These are phyloP conservation scores for Salvelinus namaycush DNA, from an alignment of 2,113 vertebrate species.

Conservation along the genomic window DNA sequence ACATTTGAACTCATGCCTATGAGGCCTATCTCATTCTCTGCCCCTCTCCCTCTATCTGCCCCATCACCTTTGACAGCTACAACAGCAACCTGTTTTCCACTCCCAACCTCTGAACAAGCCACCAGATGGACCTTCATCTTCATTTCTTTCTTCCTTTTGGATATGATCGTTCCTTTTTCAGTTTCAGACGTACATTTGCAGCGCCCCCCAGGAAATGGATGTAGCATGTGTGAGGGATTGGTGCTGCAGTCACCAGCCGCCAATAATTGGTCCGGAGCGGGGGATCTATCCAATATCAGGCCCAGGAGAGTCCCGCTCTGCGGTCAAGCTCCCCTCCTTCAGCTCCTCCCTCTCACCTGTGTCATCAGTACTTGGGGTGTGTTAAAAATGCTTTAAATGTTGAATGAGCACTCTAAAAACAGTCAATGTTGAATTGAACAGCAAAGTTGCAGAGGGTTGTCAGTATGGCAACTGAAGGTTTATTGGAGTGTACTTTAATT, in stretches of 20 bases:
- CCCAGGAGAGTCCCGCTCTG: not conserved
- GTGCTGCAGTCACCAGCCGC: conserved; percentile 35
- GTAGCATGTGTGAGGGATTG: conserved; percentile 44
- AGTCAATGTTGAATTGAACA: no score
- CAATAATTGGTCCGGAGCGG: conserved; percentile 1
- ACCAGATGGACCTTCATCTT: not conserved
- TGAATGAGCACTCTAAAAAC: no score
- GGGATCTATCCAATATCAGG: conserved; percentile 12
- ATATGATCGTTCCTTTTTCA: conserved; percentile 15
- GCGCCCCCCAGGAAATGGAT: conserved; percentile 43
- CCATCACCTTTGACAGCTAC: conserved; percentile 15
- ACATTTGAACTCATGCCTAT: conserved; percentile 21
- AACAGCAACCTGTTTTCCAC: conserved; percentile 13
- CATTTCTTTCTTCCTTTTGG: conserved; percentile 14
- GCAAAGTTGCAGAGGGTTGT: no score
- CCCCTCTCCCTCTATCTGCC: conserved; percentile 3
- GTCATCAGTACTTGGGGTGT: not conserved
- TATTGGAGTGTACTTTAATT: no score
- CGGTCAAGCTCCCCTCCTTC: not conserved
- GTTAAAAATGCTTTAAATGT: no score
- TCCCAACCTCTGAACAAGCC: conserved; percentile 6
- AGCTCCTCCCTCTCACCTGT: conserved; percentile 4
- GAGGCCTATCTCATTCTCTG: not conserved
- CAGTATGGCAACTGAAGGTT: no score
- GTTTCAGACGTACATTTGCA: conserved; percentile 32